Evolutionary conservation across 2,113 vertebrate genomes (phyloP).

Genomic region (Entomyzon cyanotis): DNA sequence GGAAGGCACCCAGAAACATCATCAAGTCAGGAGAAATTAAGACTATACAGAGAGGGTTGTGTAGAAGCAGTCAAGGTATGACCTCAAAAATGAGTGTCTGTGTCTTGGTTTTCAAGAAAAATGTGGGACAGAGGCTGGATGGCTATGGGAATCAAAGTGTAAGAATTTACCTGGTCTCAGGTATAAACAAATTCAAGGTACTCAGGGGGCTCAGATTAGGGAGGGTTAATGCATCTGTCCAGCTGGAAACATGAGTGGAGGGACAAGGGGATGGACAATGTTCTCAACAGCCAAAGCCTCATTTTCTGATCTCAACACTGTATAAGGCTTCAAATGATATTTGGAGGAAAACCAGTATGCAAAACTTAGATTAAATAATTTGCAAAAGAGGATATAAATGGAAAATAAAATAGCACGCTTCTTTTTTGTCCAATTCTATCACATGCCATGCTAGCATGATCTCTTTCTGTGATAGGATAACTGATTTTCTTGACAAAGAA

Average conservation of each 20-base stretch:
- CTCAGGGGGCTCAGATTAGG: background rate
- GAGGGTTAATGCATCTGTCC: background rate
- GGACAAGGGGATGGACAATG: background rate
- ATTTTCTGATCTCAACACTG: background rate
- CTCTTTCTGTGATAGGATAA: background rate
- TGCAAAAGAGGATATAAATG: background rate
- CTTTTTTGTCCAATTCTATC: background rate
- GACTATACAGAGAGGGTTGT: background rate
- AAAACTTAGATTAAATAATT: background rate
- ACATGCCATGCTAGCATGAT: background rate
- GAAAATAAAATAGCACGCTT: background rate
- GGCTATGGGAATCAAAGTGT: accelerated
- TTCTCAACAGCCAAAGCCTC: background rate
- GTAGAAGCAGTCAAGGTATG: background rate
- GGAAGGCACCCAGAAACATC: background rate
- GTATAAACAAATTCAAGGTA: background rate
- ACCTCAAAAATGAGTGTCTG: background rate
- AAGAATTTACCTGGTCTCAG: background rate
- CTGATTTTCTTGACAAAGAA: constrained; percentile 24
- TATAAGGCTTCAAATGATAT: background rate
- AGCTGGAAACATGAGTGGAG: background rate
- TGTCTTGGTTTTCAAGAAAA: background rate
- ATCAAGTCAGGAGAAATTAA: accelerated
- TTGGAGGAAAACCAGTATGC: background rate
- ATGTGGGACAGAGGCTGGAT: background rate